Evolutionary conservation across 2,113 vertebrate species (phyloP).

Genomic region (Aleadryas rufinucha): DNA sequence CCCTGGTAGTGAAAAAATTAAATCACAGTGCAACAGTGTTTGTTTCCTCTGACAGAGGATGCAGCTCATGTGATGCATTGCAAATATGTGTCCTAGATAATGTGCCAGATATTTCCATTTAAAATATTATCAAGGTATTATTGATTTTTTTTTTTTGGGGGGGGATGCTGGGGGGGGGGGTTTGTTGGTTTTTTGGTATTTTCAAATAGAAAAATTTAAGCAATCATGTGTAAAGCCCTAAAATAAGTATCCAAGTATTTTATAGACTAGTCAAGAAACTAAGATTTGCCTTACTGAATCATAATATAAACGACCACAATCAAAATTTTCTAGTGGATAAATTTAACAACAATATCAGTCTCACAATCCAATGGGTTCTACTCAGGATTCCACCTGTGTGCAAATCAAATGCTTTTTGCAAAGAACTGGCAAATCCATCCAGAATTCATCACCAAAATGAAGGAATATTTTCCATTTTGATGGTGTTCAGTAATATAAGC

Average conservation of each 20-base stretch:
- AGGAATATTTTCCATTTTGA: not conserved
- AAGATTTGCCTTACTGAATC: not conserved
- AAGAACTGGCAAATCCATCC: not conserved
- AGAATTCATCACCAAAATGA: not conserved
- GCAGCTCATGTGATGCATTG: not conserved
- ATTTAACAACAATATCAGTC: not conserved
- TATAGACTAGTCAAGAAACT: not conserved
- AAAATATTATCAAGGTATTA: not conserved
- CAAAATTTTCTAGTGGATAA: not conserved
- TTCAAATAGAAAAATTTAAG: not conserved
- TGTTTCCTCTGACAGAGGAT: not conserved
- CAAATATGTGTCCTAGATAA: not conserved
- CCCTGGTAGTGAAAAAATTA: not conserved
- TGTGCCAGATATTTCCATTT: not conserved
- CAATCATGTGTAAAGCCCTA: not conserved
- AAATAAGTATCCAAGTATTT: not conserved
- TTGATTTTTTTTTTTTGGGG: not conserved
- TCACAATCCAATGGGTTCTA: not conserved
- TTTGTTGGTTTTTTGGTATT: not conserved
- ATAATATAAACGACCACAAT: not conserved
- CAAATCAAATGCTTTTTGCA: not conserved
- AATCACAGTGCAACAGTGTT: not conserved
- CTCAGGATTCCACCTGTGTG: not conserved
- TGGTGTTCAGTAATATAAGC: not conserved
- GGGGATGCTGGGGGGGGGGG: fast-evolving